Percentiles rank a stretch among this genome's conserved stretches.
Evolutionary conservation across 2,797 vertebrate species (phyloP).

Genomic region (Arrhamphus sclerolepis): DNA sequence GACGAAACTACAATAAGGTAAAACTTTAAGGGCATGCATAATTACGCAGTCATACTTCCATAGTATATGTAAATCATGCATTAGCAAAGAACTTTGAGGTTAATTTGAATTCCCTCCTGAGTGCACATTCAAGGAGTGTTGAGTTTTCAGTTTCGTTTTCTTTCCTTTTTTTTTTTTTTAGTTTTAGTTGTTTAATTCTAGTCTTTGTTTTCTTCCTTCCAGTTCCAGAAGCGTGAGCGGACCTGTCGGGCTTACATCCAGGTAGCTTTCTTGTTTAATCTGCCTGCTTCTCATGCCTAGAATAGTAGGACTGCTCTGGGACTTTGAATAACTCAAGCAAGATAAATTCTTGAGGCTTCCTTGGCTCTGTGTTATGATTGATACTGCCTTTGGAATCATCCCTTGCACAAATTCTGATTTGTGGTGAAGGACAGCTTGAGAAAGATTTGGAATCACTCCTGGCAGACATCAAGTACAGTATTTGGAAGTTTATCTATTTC

Average conservation of each 20-base stretch:
- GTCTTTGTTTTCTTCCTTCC: slow-evolving; percentile 59
- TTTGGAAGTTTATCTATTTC: slow-evolving; percentile 59
- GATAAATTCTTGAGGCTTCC: slow-evolving; percentile 64
- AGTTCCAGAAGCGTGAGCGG: slow-evolving; percentile 93
- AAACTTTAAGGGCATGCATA: slow-evolving; percentile 12
- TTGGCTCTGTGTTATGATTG: slow-evolving; percentile 65
- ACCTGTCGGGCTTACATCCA: slow-evolving; percentile 94
- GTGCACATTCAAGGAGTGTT: slow-evolving; percentile 34
- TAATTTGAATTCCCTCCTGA: slow-evolving; percentile 39
- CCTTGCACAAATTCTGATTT: slow-evolving; percentile 57
- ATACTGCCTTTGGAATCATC: slow-evolving; percentile 64
- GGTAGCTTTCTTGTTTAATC: slow-evolving; percentile 78
- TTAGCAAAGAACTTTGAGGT: slow-evolving; percentile 33
- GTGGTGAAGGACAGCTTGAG: slow-evolving; percentile 45
- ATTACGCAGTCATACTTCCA: slow-evolving; percentile 8
- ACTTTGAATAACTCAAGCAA: slow-evolving; percentile 58
- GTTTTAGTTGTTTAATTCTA: slow-evolving; percentile 44
- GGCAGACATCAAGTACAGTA: slow-evolving; percentile 30
- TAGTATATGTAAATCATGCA: slow-evolving; percentile 28
- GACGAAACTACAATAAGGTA: slow-evolving; percentile 95
- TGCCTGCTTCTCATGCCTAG: slow-evolving; percentile 59
- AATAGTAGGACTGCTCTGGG: slow-evolving; percentile 49
- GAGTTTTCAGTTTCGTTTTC: slow-evolving; percentile 42
- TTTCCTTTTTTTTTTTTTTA: no score
- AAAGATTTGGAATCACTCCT: slow-evolving; percentile 52